Percentiles rank a stretch among this genome's conserved stretches.
phyloP scores from a whole-genome alignment of 1,140 invertebrate species.

The Plutomurus gul region DNA sequence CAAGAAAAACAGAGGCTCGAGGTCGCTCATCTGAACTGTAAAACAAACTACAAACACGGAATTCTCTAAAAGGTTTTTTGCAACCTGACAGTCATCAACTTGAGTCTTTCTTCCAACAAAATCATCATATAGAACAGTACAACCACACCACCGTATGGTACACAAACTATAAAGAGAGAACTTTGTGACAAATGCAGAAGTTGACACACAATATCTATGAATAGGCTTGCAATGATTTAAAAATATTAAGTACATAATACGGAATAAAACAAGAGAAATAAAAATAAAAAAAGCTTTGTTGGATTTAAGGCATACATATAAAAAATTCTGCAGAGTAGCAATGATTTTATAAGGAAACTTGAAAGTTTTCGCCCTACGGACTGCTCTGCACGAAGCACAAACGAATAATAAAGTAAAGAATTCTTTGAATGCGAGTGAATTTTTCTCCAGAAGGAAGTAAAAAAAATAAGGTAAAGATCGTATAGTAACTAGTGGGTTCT shows the following conservation, averaged over 20 bases:
- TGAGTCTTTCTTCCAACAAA: background rate
- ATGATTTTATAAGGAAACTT: too few species aligned
- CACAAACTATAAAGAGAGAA: background rate
- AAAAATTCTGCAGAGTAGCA: background rate
- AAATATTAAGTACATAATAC: background rate
- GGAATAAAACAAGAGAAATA: background rate
- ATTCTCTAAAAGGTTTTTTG: conserved; percentile 15
- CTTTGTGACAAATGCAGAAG: background rate
- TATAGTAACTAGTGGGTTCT: background rate
- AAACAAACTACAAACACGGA: conserved; percentile 14
- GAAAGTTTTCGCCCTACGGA: too few species aligned
- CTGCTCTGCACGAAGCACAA: background rate
- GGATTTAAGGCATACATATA: background rate
- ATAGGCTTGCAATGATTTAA: background rate
- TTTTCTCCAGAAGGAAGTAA: too few species aligned
- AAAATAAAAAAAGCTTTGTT: background rate
- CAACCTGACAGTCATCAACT: background rate
- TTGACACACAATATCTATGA: background rate
- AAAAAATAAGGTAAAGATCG: background rate
- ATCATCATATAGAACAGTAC: too few species aligned
- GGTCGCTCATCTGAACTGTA: conserved; percentile 8
- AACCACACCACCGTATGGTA: background rate
- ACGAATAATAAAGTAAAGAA: background rate
- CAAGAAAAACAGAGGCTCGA: conserved; percentile 6
- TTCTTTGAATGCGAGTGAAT: too few species aligned